Base-by-base conservation (phyloP, 1,140 invertebrate genomes). In the Megathymus violae region DNA sequence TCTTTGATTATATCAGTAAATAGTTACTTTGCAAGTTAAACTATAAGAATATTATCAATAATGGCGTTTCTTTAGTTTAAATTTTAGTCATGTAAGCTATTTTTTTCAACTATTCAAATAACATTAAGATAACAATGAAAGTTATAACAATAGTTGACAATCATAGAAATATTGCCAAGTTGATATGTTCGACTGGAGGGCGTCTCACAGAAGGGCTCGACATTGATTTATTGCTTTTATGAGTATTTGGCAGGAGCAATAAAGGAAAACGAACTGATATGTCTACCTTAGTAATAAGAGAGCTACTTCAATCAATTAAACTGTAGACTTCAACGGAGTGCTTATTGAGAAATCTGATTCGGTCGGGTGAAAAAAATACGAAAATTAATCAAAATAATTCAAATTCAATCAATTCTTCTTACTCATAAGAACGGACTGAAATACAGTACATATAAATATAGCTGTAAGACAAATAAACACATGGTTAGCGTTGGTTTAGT, bases 191-290 rank as follows among this genome's bases (percentile, higher is more conserved):
- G 46, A 4, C 15, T 43, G 13, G 41, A 58, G 52, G 43, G 15
- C 10, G 40, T 34, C 25, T 17, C 44, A 58, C 40, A 58, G 40
- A 58, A 34, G 41, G 25, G 31, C 25, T 13, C 11, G 40, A 43
- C 31, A 44, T 56, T 41, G 54, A 58, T 58, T 46, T 31, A 58
- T 58, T 58, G 44, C 46, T 58, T 58, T 46, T 58, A 58, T 46
- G 54, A 44, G 43, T 16, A 46, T 59, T 46, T 59, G 54, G 27
- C 15, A 59, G 25, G 46, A 59, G 25, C 27, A 59, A 59, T 59
- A 59, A 59, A 59, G 15, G 43, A 6, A 31, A 46, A 46, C 54
- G 54, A 43, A 36, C 54, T 36, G 43, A 59, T 59, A 11, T n/a
- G 54, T 17, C 31, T 19, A 36, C 36, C 15, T 36, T 25, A n/a